Percentiles rank a stretch among this genome's conserved stretches.
These are phyloP conservation scores for Cataglyphis rosenhaueri DNA, from an alignment of 2,888 invertebrate genomes.

Conservation along the genomic window DNA sequence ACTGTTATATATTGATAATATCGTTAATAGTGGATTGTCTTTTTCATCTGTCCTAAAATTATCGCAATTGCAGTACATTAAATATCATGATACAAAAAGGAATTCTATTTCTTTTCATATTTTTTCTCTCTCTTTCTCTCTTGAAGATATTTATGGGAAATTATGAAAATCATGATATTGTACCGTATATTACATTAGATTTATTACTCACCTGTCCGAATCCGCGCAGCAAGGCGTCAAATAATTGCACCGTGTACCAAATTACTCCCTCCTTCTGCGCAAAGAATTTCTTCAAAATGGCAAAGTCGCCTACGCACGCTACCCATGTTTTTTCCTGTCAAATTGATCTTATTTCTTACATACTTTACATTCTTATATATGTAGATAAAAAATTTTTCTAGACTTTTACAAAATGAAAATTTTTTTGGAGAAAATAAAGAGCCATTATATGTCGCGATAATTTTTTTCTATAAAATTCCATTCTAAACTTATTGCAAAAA, in stretches of 20 bases:
- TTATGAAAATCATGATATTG: not conserved
- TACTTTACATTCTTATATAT: not conserved
- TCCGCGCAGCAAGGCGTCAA: constrained; percentile 83
- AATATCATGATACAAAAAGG: not conserved
- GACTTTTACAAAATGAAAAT: not conserved
- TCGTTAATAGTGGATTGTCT: not conserved
- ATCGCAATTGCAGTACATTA: not conserved
- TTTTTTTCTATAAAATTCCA: not conserved
- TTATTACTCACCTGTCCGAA: constrained; percentile 79
- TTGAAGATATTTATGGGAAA: not conserved
- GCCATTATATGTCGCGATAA: too few species aligned
- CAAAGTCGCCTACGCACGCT: constrained; percentile 81
- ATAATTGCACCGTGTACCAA: constrained; percentile 79
- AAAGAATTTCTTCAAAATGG: constrained; percentile 75
- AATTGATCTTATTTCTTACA: constrained; percentile 5
- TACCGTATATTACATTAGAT: not conserved
- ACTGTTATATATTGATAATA: not conserved
- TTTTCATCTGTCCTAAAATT: not conserved
- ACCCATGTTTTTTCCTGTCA: constrained; percentile 74
- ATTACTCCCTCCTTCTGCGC: constrained; percentile 71
- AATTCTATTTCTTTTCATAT: not conserved
- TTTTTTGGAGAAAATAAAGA: not conserved
- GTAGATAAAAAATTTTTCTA: not conserved
- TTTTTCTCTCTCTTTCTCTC: not conserved
- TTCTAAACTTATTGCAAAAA: not conserved